Percentiles rank a stretch among this genome's conserved stretches.
These are phyloP conservation scores for Prunella fulvescens DNA, from an alignment of 2,113 vertebrate species.

Conservation along the genomic window DNA sequence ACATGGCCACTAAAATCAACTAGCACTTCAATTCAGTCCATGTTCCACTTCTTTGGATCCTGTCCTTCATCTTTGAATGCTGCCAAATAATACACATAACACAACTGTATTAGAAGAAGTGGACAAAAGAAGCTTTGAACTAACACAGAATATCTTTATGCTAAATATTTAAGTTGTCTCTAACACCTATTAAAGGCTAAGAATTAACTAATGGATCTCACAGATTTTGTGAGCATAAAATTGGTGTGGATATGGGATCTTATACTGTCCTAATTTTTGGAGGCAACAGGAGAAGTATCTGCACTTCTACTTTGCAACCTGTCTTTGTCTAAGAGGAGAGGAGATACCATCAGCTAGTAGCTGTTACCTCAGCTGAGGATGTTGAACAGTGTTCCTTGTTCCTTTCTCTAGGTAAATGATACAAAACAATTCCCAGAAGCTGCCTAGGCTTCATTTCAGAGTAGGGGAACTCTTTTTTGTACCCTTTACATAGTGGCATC, in stretches of 20 bases:
- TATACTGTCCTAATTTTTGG: neutral
- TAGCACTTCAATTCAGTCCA: neutral
- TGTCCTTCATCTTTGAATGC: neutral
- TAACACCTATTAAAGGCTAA: neutral
- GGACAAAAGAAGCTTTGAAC: neutral
- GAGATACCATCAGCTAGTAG: neutral
- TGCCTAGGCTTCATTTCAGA: neutral
- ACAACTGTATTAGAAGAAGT: neutral
- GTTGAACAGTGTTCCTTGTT: neutral
- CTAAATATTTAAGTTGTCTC: neutral
- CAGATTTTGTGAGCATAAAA: neutral
- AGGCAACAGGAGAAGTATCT: neutral
- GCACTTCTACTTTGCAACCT: neutral
- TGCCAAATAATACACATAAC: neutral
- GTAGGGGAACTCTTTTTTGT: neutral
- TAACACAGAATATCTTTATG: neutral
- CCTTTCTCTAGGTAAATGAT: neutral
- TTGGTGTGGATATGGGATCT: neutral
- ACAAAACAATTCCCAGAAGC: neutral
- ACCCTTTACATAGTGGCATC: neutral
- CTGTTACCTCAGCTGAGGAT: neutral
- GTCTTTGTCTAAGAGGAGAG: neutral
- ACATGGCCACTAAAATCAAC: neutral
- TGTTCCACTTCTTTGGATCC: neutral
- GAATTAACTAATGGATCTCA: neutral